Evolutionary conservation across 1,140 invertebrate genomes (phyloP).

Genomic region (Delia radicum): DNA sequence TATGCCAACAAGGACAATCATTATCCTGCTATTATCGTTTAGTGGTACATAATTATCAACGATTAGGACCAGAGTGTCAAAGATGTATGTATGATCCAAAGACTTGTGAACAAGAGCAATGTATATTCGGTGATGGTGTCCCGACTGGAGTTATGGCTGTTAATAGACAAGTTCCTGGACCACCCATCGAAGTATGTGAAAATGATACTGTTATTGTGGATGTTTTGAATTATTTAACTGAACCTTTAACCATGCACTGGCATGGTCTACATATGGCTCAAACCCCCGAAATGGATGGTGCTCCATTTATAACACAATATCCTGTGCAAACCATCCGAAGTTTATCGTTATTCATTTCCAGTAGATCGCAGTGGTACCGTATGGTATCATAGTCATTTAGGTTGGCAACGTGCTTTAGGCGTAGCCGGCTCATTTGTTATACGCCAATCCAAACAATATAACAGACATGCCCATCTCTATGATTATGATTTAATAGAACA

Average conservation of each 20-base stretch:
- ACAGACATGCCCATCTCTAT: conserved; percentile 69
- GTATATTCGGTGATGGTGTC: conserved; percentile 70
- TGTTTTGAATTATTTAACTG: conserved; percentile 75
- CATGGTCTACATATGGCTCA: conserved; percentile 76
- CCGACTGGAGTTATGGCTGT: conserved; percentile 71
- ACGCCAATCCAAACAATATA: conserved; percentile 67
- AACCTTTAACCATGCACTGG: conserved; percentile 78
- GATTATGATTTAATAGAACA: conserved; percentile 78
- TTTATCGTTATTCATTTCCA: conserved; percentile 79
- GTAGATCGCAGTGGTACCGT: conserved; percentile 71
- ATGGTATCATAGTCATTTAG: conserved; percentile 74
- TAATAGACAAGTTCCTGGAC: conserved; percentile 81
- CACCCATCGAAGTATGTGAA: conserved; percentile 81
- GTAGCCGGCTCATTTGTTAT: conserved; percentile 79
- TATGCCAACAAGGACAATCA: conserved; percentile 43
- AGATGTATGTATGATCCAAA: conserved; percentile 64
- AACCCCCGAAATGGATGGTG: conserved; percentile 83
- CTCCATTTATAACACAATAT: conserved; percentile 81
- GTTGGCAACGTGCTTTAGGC: conserved; percentile 73
- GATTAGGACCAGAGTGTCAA: conserved; percentile 59
- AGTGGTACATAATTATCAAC: conserved; percentile 46
- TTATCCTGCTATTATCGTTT: conserved; percentile 46
- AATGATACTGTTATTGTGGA: conserved; percentile 84
- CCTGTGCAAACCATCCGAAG: conserved; percentile 77
- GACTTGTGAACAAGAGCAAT: conserved; percentile 62